Conservation (phyloP, 2,888 invertebrate genomes). For the Coecobrya sp. region DNA sequence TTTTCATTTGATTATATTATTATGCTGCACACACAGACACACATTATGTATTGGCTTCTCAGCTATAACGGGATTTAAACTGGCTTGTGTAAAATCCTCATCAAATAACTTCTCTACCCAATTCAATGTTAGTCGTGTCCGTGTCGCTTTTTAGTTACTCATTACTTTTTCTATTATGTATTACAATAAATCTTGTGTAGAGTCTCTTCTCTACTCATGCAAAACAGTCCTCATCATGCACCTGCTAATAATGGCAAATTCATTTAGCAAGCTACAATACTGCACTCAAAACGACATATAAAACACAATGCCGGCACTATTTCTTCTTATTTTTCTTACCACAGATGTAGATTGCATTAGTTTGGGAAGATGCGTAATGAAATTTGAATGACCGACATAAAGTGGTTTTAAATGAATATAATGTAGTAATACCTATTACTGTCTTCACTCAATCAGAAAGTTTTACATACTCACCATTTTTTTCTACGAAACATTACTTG, state of each 20-base stretch:
- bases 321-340: too few relatives aligned
- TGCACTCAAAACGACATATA: too few relatives aligned
- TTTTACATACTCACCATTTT: background rate
- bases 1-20: slow-evolving; percentile 46
- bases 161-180: slow-evolving; percentile 17
- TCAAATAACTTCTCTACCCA: background rate
- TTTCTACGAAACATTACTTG: background rate
- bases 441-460: slow-evolving; percentile 48
- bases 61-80: slow-evolving; percentile 65
- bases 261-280: too few relatives aligned
- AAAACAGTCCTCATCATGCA: background rate
- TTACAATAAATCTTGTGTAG: background rate
- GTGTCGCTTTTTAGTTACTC: slow-evolving; percentile 4
- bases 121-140: background rate
- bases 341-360: background rate
- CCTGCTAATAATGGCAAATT: too few relatives aligned
- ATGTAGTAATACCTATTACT: slow-evolving; percentile 49
- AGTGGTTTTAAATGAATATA: background rate
- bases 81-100: slow-evolving; percentile 38
- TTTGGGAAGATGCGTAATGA: background rate
- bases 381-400: background rate
- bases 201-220: background rate
- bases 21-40: slow-evolving; percentile 55
- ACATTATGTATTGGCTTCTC: slow-evolving; percentile 61
- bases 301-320: too few relatives aligned